Conservation (phyloP, 1,140 invertebrate genomes). For the Asobara japonica region DNA sequence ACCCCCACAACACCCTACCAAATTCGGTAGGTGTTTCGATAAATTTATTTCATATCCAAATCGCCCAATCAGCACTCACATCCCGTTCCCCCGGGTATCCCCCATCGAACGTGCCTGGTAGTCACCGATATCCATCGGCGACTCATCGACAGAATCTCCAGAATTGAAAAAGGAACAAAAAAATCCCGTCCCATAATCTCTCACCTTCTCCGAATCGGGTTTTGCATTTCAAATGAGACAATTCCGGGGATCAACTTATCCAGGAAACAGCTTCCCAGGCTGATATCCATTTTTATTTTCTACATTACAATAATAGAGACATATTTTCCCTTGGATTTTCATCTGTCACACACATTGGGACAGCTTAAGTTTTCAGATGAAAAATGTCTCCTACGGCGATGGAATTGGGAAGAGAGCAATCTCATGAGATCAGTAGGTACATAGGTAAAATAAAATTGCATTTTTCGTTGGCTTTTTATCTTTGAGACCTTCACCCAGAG, state of each 20-base stretch:
- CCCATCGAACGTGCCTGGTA: constrained; percentile 10
- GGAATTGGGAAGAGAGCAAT: too few species aligned
- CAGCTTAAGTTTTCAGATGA: too few species aligned
- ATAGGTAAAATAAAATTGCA: constrained; percentile 36
- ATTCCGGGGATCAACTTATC: background rate
- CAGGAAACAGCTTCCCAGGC: background rate
- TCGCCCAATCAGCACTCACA: background rate
- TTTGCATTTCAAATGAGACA: constrained; percentile 33
- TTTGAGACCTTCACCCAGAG: background rate
- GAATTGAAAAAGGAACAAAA: background rate
- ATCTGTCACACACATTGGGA: background rate
- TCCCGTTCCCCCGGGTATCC: constrained; percentile 10
- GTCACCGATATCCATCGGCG: background rate
- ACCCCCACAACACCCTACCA: too few species aligned
- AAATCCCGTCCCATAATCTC: background rate
- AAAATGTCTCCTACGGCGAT: too few species aligned
- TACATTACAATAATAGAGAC: background rate
- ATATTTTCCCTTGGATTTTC: background rate
- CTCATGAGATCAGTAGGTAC: background rate
- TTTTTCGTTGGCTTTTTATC: background rate
- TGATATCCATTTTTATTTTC: background rate
- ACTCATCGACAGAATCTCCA: background rate
- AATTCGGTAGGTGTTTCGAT: too few species aligned
- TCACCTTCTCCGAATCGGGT: constrained; percentile 20
- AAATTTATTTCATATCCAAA: background rate